Base-by-base conservation (phyloP, 2,888 invertebrate genomes). In the Sinohyriopsis cumingii region DNA sequence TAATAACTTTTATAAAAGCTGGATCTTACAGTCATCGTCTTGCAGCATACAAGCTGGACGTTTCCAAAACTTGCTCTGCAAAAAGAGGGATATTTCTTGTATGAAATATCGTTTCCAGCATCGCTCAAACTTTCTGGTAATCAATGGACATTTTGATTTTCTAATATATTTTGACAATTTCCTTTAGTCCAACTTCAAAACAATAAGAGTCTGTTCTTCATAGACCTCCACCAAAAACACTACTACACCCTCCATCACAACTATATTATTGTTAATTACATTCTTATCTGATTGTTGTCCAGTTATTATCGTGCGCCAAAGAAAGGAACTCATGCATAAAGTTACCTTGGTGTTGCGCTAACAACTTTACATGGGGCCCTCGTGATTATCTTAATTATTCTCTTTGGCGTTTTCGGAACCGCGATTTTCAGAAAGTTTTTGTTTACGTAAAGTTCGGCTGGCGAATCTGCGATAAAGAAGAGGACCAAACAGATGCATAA, bases 91-190 rank as follows among this genome's bases (percentile, higher is more conserved):
- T 62, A 72, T 20, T 65, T 75, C 19, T 73, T 82, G 20, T 25
- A 65, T 3, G 56, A 59, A 4, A 64, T 78, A 22, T 54, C 70
- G 19, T 24, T 25, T 6, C 63, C 81, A 22, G 66, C 69, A 18
- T 73, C 72, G n/a, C 59, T 81, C 7, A 63, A 68, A 24, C 55
- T 82, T 54, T 76, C 79, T 54, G 73, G 71, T 20, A 79, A 78
- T 65, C 75, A 65, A 28, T 75, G 70, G 71, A 55, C 67, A n/a
- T 82, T 81, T 64, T 70, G 59, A 72, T 53, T 73, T 71, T 55
- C 33, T 68, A 12, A 59, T 19, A 55, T 18, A 19, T 1, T 65
- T 74, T 53, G 59, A 65, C 45, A 64, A 71, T 22, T 65, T 67
- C 28, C 22, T 65, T 1, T 18, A 24, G 6, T n/a, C 57, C 20